Conservation (phyloP, 2,888 invertebrate species). For the Eristalis arbustorum region DNA sequence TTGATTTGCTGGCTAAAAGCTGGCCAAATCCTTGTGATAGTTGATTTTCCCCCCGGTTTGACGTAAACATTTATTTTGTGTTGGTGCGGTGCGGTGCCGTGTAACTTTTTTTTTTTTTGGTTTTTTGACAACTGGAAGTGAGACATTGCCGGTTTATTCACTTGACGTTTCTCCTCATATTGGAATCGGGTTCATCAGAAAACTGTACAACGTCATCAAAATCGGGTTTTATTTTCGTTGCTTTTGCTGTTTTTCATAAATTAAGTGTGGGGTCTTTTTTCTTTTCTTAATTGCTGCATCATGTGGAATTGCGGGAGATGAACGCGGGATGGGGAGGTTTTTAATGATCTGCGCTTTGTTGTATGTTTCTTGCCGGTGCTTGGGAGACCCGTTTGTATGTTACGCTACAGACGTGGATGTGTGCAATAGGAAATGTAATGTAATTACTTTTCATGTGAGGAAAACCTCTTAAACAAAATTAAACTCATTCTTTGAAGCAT, state of each 20-base stretch:
- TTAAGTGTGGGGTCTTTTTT: neutral
- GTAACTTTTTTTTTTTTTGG: no score
- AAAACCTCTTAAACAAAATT: neutral
- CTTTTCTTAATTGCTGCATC: neutral
- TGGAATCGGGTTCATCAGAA: neutral
- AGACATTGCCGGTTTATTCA: slow-evolving; percentile 1
- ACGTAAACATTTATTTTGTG: neutral
- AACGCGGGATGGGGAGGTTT: neutral
- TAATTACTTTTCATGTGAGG: neutral
- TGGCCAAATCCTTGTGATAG: neutral
- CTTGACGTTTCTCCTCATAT: slow-evolving; percentile 2
- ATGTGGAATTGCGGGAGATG: neutral
- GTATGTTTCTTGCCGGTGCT: neutral
- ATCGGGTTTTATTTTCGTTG: neutral
- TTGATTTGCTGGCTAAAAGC: neutral
- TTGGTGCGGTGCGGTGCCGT: neutral
- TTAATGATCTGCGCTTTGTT: slow-evolving; percentile 9
- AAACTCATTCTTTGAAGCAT: neutral
- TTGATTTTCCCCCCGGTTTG: neutral
- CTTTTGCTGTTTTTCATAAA: neutral
- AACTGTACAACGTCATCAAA: slow-evolving; percentile 18
- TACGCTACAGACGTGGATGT: neutral
- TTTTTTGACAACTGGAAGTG: slow-evolving; percentile 57
- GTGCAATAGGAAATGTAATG: slow-evolving; percentile 23
- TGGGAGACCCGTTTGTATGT: neutral